Evolutionary conservation across 53 echinoderm and acorn worm genomes (phyloP).

Genomic region (Echinometra lucunter): DNA sequence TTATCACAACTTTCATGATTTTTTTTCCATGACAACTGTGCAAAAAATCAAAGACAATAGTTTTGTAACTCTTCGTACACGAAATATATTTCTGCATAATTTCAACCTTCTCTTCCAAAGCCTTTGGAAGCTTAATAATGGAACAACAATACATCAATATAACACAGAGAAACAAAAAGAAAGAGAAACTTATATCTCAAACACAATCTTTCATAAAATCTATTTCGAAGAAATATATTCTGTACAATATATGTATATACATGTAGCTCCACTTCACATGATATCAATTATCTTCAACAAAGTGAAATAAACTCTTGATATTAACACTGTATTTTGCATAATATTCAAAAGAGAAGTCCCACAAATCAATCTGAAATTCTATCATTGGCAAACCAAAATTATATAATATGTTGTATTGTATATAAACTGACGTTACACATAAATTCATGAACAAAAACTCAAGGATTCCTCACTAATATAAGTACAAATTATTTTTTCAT

Average conservation of each 20-base stretch:
- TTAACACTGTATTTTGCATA: background rate
- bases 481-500: background rate
- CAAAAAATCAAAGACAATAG: background rate
- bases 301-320: background rate
- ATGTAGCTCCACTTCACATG: background rate
- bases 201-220: background rate
- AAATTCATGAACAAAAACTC: background rate
- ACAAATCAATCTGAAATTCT: background rate
- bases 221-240: background rate
- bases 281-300: background rate
- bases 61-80: background rate
- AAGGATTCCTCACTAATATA: background rate
- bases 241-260: slow-evolving; percentile 23
- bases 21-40: background rate
- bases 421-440: background rate
- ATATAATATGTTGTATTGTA: background rate
- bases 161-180: background rate
- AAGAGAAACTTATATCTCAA: background rate
- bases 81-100: slow-evolving; percentile 31
- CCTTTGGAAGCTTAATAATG: background rate
- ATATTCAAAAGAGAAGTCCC: background rate
- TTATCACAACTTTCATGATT: too few species aligned
- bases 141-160: background rate
- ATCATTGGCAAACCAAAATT: background rate
- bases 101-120: background rate